These are phyloP conservation scores for Rhineura floridana DNA, from an alignment of 2,113 vertebrate species.

Conservation along the genomic window DNA sequence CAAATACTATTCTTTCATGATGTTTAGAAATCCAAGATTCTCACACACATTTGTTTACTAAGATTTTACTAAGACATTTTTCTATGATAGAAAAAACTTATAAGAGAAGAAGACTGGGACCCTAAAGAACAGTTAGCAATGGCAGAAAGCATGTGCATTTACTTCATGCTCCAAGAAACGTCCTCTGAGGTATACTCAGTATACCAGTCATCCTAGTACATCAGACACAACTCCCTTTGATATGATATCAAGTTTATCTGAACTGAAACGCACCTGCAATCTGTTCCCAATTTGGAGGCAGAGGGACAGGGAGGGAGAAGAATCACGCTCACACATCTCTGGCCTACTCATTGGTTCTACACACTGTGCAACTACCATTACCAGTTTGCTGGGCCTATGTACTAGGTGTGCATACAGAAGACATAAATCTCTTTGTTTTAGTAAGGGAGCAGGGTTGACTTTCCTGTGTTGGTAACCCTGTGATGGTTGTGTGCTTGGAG, in stretches of 20 bases:
- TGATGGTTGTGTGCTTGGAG: neutral
- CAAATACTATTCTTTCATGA: neutral
- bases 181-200: no score
- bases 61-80: no score
- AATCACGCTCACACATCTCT: neutral
- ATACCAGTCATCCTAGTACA: neutral
- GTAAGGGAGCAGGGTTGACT: neutral
- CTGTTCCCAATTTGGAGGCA: neutral
- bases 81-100: neutral
- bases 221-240: neutral
- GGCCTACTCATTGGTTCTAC: neutral
- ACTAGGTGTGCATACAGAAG: neutral
- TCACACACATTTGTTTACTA: neutral
- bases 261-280: neutral
- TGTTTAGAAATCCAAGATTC: neutral
- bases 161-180: no score
- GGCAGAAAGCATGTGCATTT: neutral
- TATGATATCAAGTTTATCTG: neutral
- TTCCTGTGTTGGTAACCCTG: neutral
- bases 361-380: neutral
- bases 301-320: neutral
- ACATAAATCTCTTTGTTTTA: neutral
- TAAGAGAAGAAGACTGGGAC: neutral
- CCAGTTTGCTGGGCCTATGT: neutral
- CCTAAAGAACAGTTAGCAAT: neutral